These are phyloP conservation scores for Carpatolechia fugitivella DNA, from an alignment of 2,888 invertebrate genomes.

Conservation along the genomic window DNA sequence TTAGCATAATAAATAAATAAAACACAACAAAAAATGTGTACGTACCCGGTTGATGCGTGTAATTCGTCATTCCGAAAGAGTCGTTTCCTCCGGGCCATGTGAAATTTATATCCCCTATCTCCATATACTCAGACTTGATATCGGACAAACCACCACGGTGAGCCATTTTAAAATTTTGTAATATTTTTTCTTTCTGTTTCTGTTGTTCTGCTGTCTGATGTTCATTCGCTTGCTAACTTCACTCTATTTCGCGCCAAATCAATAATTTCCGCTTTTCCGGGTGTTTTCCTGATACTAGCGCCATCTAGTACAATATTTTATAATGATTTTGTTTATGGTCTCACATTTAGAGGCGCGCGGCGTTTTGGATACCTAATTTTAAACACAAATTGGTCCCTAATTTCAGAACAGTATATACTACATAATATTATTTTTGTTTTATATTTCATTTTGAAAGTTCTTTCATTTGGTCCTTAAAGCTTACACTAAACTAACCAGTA, in stretches of 20 bases:
- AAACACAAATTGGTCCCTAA: too few species aligned
- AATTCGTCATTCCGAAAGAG: slow-evolving; percentile 64
- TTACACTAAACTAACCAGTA: too few species aligned
- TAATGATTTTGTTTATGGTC: slow-evolving; percentile 1
- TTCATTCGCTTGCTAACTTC: background rate
- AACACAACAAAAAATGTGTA: background rate
- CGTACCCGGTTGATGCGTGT: slow-evolving; percentile 70
- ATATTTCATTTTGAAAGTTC: too few species aligned
- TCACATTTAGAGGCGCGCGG: too few species aligned
- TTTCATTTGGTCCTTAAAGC: too few species aligned
- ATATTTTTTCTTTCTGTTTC: background rate
- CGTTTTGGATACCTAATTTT: too few species aligned
- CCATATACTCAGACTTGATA: slow-evolving; percentile 59
- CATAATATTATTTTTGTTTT: too few species aligned
- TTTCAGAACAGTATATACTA: too few species aligned
- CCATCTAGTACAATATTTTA: slow-evolving; percentile 21
- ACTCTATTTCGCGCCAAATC: slow-evolving; percentile 52
- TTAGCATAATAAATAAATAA: too few species aligned
- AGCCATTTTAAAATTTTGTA: background rate
- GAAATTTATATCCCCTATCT: slow-evolving; percentile 70
- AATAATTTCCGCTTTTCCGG: slow-evolving; percentile 38
- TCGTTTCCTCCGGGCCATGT: slow-evolving; percentile 75
- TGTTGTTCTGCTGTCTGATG: background rate
- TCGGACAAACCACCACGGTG: slow-evolving; percentile 50
- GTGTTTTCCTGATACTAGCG: slow-evolving; percentile 18